These are phyloP conservation scores for Pelagia noctiluca DNA, from an alignment of 30 jellyfish, hydroid and myxozoan genomes.

Conservation along the genomic window DNA sequence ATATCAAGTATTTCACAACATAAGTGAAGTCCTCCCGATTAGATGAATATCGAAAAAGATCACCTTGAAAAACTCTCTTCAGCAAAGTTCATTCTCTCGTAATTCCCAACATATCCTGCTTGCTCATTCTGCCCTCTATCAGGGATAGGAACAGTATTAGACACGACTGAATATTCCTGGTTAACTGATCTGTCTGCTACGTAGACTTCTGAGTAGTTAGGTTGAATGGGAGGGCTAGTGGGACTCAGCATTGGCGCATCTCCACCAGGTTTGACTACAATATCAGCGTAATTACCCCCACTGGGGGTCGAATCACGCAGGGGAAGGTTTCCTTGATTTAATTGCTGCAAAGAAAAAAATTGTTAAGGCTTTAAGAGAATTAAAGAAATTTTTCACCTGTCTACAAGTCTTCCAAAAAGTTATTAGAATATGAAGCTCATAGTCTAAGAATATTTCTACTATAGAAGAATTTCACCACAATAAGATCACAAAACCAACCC, in stretches of 20 bases:
- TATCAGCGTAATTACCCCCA: conserved; percentile 37
- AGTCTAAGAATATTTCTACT: no score
- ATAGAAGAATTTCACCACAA: no score
- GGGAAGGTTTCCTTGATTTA: no score
- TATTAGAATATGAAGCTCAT: no score
- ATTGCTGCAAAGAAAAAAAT: no score
- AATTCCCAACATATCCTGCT: conserved; percentile 17
- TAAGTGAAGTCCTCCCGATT: neutral
- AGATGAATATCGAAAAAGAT: neutral
- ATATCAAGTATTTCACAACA: neutral
- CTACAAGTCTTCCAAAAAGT: no score
- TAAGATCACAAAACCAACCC: no score
- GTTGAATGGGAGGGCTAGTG: neutral
- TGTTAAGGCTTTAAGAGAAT: no score
- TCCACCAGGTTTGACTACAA: neutral
- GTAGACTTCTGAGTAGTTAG: conserved; percentile 50
- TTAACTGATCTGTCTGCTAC: conserved; percentile 25
- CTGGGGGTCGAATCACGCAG: no score
- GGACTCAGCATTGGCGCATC: conserved; percentile 28
- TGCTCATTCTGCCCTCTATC: neutral
- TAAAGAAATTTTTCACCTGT: no score
- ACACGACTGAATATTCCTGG: neutral
- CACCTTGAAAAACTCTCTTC: neutral
- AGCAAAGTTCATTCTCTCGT: conserved; percentile 54
- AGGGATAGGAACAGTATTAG: conserved; percentile 59